Base-by-base conservation (phyloP, 2,113 vertebrate species). In the Mola mola region DNA sequence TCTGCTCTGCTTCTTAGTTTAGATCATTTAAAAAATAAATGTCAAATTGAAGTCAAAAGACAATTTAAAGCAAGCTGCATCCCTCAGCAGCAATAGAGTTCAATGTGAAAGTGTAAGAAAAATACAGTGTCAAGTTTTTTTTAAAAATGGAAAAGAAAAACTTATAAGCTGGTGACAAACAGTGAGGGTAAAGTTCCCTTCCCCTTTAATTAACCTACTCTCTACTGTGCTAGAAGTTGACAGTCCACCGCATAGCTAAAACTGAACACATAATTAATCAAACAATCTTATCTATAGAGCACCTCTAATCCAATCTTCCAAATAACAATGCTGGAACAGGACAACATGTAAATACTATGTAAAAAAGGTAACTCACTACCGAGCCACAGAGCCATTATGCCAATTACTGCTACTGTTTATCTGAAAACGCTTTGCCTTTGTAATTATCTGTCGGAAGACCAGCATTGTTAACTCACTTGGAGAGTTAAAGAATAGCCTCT, bases 381-480 rank as follows among this genome's bases (percentile, higher is more conserved):
- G 72, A 81, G 62, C 63, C 72, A 64, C 78, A 40, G 31, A 60
- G 69, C 50, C 51, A 53, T 57, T 57, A 61, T 56, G 55, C 43
- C 66, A 75, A 79, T 79, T 72, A 75, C 71, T 52, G 48, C 44
- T 69, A 64, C 44, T 31, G 43, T 76, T 76, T 73, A 81, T 81
- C 72, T 76, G 42, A 34, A 72, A 61, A 59, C 49, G 65, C 36
- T n/a, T 63, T 41, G 42, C 37, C 59, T 59, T 43, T 2, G 8
- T 52, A 65, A 66, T 66, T 72, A 47, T 75, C 26, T 41, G 36
- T 38, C 28, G 40, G n/a, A 57, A 1, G 13, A 29, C 5, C 44
- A 31, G 20, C 25, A 40, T n/a, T 37, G 19, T 42, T 22, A 8
- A 50, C 12, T 57, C 15, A n/a, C 3, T 21, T 17, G n/a, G 38